Evolutionary conservation across 2,113 vertebrate species (phyloP).

Genomic region (Prolemur simus): DNA sequence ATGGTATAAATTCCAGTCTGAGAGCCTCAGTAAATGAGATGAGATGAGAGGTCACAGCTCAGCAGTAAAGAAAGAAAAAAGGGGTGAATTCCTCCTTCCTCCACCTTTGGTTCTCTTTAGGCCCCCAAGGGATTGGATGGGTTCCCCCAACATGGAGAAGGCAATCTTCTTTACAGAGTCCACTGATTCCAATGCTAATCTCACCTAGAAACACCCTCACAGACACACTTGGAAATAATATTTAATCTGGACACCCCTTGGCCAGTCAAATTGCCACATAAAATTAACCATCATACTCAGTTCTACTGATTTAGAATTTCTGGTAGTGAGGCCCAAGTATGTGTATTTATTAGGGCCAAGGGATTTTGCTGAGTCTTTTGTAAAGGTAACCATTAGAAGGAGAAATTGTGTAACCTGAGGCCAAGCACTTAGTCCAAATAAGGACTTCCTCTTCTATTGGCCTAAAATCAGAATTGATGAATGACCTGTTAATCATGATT

Average conservation of each 20-base stretch:
- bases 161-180: background rate
- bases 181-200: background rate
- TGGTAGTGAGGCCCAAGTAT: background rate
- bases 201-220: background rate
- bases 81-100: background rate
- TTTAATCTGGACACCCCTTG: background rate
- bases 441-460: background rate
- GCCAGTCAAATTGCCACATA: background rate
- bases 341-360: background rate
- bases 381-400: background rate
- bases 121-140: background rate
- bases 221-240: background rate
- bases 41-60: background rate
- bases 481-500: background rate
- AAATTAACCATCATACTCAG: background rate
- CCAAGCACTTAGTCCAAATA: background rate
- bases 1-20: background rate
- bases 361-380: background rate
- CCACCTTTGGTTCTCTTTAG: background rate
- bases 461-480: conserved; percentile 10
- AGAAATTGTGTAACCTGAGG: background rate
- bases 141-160: fast-evolving
- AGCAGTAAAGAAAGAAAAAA: background rate
- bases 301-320: background rate
- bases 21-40: background rate